Conservation (phyloP, 2,888 invertebrate species). For the Agrochola macilenta region DNA sequence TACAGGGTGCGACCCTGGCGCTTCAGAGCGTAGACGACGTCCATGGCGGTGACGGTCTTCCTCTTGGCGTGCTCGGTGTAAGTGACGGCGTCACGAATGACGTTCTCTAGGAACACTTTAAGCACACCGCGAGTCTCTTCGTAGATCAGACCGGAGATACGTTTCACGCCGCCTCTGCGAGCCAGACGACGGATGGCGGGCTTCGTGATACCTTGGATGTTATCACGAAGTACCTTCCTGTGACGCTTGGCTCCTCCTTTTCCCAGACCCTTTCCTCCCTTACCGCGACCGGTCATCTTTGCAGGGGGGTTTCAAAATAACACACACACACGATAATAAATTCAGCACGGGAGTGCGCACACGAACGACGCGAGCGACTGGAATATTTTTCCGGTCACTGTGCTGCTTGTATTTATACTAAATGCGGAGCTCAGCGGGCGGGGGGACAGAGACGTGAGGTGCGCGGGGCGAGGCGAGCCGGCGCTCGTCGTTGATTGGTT, state of each 20-base stretch:
- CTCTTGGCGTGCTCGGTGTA: conserved; percentile 85
- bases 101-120: conserved; percentile 11
- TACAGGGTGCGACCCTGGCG: too few species aligned
- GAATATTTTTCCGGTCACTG: too few species aligned
- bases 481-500: background rate
- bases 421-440: background rate
- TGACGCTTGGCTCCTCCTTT: conserved; percentile 95
- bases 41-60: conserved; percentile 94
- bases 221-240: conserved; percentile 87
- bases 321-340: background rate
- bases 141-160: too few species aligned
- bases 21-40: too few species aligned
- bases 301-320: background rate
- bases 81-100: background rate
- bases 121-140: conserved; percentile 1
- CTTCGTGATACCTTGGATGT: conserved; percentile 92
- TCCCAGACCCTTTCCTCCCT: conserved; percentile 93
- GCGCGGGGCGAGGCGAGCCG: background rate
- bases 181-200: conserved; percentile 92
- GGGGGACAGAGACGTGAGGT: background rate
- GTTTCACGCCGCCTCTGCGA: conserved; percentile 69
- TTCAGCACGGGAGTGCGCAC: background rate
- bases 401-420: background rate
- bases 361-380: conserved; percentile 15
- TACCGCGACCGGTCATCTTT: conserved; percentile 93